Evolutionary conservation across 2,888 invertebrate genomes (phyloP).

Genomic region (Nymphalis polychloros): DNA sequence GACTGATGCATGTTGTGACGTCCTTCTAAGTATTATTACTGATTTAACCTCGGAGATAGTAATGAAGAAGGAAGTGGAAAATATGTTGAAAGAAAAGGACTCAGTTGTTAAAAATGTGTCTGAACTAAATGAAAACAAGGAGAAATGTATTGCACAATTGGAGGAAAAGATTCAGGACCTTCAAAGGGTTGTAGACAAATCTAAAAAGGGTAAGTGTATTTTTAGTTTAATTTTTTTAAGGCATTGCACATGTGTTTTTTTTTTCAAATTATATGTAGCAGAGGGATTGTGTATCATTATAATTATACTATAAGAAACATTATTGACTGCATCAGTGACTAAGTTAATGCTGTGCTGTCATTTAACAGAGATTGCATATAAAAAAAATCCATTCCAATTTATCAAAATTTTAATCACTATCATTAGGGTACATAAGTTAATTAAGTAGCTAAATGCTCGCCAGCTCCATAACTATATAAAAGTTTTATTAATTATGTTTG

Average conservation of each 20-base stretch:
- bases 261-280: background rate
- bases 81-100: constrained; percentile 46
- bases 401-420: too few relatives aligned
- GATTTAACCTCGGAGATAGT: constrained; percentile 47
- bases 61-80: constrained; percentile 46
- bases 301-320: too few relatives aligned
- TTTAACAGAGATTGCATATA: too few relatives aligned
- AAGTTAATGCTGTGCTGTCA: too few relatives aligned
- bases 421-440: too few relatives aligned
- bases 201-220: constrained; percentile 50
- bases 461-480: too few relatives aligned
- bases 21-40: constrained; percentile 48
- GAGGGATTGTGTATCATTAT: background rate
- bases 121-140: constrained; percentile 49
- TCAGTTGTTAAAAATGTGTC: constrained; percentile 43
- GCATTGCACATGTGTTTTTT: background rate
- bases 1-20: constrained; percentile 44
- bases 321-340: too few relatives aligned
- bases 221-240: background rate
- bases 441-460: too few relatives aligned
- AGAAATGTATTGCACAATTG: constrained; percentile 45
- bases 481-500: too few relatives aligned
- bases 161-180: constrained; percentile 49
- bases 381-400: too few relatives aligned
- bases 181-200: constrained; percentile 46